These are phyloP conservation scores for Neosilurus hyrtlii DNA, from an alignment of 2,797 vertebrate species.

Conservation along the genomic window DNA sequence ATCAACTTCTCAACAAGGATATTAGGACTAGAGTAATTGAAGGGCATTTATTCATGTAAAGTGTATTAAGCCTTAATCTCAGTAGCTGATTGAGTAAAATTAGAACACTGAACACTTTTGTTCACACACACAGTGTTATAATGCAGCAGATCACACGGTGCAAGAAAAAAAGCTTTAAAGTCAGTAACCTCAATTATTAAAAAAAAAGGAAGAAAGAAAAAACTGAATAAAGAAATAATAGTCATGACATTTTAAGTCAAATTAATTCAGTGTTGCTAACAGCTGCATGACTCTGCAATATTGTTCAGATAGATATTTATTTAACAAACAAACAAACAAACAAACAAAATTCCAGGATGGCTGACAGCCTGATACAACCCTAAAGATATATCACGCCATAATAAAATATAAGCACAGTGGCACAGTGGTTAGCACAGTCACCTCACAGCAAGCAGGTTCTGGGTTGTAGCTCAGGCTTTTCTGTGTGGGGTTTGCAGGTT, in stretches of 20 bases:
- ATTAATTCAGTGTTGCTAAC: not conserved
- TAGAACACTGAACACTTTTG: conserved; percentile 77
- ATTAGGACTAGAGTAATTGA: conserved; percentile 77
- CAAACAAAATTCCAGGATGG: not conserved
- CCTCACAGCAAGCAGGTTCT: no score
- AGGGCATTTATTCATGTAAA: conserved; percentile 78
- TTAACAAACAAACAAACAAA: no score
- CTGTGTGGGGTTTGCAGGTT: no score
- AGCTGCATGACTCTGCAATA: not conserved
- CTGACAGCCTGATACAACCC: not conserved
- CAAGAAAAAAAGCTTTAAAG: conserved; percentile 7
- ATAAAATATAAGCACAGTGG: no score
- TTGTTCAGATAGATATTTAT: not conserved
- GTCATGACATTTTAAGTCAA: not conserved
- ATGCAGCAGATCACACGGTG: conserved; percentile 53
- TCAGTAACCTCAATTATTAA: conserved; percentile 4
- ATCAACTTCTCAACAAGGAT: conserved; percentile 83
- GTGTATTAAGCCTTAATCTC: conserved; percentile 79
- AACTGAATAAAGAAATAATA: not conserved
- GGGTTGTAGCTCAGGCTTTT: no score
- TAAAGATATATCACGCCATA: not conserved
- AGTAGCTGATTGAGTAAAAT: conserved; percentile 84
- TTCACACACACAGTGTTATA: conserved; percentile 69
- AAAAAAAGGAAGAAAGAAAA: not conserved
- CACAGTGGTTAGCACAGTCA: no score